A percentile compares a stretch with the other conserved stretches of the same genome.
Conservation (phyloP, 2,797 vertebrate species). For the Rhinella marina region DNA sequence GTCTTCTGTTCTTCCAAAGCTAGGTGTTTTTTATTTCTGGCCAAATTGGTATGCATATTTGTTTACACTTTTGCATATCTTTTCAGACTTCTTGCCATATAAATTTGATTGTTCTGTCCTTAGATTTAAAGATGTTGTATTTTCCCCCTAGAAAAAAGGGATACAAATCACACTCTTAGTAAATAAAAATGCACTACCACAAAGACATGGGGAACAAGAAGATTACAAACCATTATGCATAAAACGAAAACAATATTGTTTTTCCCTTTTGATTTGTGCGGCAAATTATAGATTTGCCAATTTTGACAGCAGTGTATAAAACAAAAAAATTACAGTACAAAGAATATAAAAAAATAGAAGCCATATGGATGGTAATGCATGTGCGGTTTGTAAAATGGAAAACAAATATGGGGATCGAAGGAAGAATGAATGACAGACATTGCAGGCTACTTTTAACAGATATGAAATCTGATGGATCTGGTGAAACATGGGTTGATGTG, state of each 20-base stretch:
- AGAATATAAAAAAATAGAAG: constrained; percentile 66
- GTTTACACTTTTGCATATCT: constrained; percentile 47
- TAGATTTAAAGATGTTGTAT: constrained; percentile 58
- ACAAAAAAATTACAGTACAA: constrained; percentile 30
- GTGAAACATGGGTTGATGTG: constrained; percentile 39
- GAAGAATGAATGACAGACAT: constrained; percentile 64
- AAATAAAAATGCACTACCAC: constrained; percentile 64
- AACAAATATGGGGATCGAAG: constrained; percentile 72
- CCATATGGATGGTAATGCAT: constrained; percentile 75
- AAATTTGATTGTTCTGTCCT: constrained; percentile 48
- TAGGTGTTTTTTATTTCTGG: constrained; percentile 38
- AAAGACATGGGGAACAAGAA: constrained; percentile 69
- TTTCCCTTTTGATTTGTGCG: constrained; percentile 68
- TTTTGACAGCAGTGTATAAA: constrained; percentile 67
- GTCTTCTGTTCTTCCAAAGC: constrained; percentile 37
- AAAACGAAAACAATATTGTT: constrained; percentile 70
- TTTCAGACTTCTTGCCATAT: constrained; percentile 16
- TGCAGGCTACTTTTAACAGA: constrained; percentile 65
- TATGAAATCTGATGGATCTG: constrained; percentile 35
- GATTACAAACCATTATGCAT: constrained; percentile 70
- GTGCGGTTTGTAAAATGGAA: constrained; percentile 74
- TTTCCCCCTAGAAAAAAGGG: constrained; percentile 56
- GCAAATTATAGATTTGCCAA: constrained; percentile 67
- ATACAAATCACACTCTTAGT: constrained; percentile 48
- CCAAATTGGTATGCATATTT: constrained; percentile 62